A percentile compares a stretch with the other conserved stretches of the same genome.
Conservation (phyloP, 2,888 invertebrate species). For the Alcis repandata region DNA sequence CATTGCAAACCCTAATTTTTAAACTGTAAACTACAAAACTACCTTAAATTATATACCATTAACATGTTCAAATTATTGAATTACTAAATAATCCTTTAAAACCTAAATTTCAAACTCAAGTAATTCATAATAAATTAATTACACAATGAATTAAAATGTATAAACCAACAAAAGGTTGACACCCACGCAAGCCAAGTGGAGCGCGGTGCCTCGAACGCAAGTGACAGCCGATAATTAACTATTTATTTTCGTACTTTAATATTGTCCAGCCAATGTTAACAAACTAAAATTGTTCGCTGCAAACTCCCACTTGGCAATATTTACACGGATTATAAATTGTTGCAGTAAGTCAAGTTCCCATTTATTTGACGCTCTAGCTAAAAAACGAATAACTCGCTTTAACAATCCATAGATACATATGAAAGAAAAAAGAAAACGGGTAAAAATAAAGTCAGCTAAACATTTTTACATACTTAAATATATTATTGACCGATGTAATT, state of each 20-base stretch:
- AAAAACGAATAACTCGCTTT: too few species aligned
- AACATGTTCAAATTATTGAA: too few species aligned
- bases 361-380: not conserved
- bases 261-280: constrained; percentile 73
- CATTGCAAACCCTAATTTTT: too few species aligned
- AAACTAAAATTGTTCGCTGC: constrained; percentile 68
- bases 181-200: constrained; percentile 41
- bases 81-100: not conserved
- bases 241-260: constrained; percentile 74
- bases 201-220: constrained; percentile 55
- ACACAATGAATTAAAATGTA: not conserved
- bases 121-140: not conserved
- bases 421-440: too few species aligned
- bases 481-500: too few species aligned
- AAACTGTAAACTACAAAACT: too few species aligned
- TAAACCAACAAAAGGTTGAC: constrained; percentile 53
- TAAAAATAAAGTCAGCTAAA: too few species aligned
- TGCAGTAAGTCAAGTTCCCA: constrained; percentile 20
- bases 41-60: too few species aligned
- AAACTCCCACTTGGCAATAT: constrained; percentile 56
- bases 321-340: constrained; percentile 24
- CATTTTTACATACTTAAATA: too few species aligned
- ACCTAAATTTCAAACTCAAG: not conserved
- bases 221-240: constrained; percentile 76
- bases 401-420: too few species aligned